Conservation (phyloP, 2,888 invertebrate species). For the Rhagophthalmus giganteus region DNA sequence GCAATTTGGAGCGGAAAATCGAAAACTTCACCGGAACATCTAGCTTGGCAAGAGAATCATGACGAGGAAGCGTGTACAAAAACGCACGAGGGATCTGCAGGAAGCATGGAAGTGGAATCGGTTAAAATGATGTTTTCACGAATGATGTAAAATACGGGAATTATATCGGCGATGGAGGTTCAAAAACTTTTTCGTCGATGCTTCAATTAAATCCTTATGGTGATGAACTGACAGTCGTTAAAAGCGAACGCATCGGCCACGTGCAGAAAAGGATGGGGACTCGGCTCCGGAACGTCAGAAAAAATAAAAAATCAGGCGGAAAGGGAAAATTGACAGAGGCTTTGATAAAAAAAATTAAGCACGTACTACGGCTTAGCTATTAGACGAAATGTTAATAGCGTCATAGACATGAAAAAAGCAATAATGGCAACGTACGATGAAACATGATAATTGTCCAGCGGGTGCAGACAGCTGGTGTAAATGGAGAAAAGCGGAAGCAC, state of each 20-base stretch:
- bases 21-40: slow-evolving; percentile 25
- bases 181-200: slow-evolving; percentile 35
- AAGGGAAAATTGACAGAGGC: neutral
- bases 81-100: slow-evolving; percentile 31
- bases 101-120: slow-evolving; percentile 34
- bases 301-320: neutral
- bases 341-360: neutral
- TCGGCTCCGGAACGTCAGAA: neutral
- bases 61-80: slow-evolving; percentile 21
- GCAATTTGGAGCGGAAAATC: slow-evolving; percentile 25
- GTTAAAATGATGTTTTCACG: slow-evolving; percentile 26
- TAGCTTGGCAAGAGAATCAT: slow-evolving; percentile 31
- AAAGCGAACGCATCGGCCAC: slow-evolving; percentile 27
- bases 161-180: slow-evolving; percentile 38
- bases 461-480: slow-evolving; percentile 1
- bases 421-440: neutral
- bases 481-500: neutral
- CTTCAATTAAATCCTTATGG: slow-evolving; percentile 30
- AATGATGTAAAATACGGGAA: slow-evolving; percentile 27
- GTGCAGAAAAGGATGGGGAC: slow-evolving; percentile 37
- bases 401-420: neutral
- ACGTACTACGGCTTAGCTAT: neutral
- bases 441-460: neutral
- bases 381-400: neutral
- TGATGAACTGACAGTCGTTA: slow-evolving; percentile 17